Evolutionary conservation across 1,140 invertebrate genomes (phyloP), one percentile per base, ranked within the genome.

Genomic region (Ceratosolen fusciceps): DNA sequence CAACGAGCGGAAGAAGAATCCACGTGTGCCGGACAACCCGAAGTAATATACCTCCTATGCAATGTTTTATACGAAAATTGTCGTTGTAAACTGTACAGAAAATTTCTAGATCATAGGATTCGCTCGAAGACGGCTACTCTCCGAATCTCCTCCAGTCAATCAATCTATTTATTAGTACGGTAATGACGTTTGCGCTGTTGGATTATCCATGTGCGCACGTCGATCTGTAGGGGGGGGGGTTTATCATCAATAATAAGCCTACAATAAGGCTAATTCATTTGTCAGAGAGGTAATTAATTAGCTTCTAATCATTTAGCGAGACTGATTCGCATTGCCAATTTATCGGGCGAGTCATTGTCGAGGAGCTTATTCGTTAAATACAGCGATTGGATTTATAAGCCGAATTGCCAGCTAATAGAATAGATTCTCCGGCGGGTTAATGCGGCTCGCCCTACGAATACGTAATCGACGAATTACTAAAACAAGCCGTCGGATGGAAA

Each of bases 261-360:
- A 24, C 12, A n/a, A n/a, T n/a, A n/a, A n/a, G n/a, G n/a, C 31
- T 9, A 52, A 74, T 60, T 74, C 37, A 56, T 60, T 58, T 43
- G 7, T 74, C 54, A 26, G 60, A 60, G 19, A n/a, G n/a, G n/a
- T n/a, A n/a, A n/a, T 5, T 29, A 29, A 74, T 60, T 26, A 60
- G 34, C 9, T 21, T 31, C 39, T 62, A 74, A 74, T 74, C 54
- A 62, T 10, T 47, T 62, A 26, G 54, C 16, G 14, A 16, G 21
- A 24, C 37, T 34, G 49, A 54, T 56, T 9, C 21, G 4, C 2
- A n/a, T 1, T 31, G 37, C 21, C 60, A 39, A 43, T 74, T 74
- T 37, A 24, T 43, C 12, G n/a, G n/a, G n/a, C 54, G 26, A 70
- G 39, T 49, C 24, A 29, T 31, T 49, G 14, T 29, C 37, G n/a